Conservation (phyloP, 1,140 invertebrate genomes). For the Trissolcus basalis region DNA sequence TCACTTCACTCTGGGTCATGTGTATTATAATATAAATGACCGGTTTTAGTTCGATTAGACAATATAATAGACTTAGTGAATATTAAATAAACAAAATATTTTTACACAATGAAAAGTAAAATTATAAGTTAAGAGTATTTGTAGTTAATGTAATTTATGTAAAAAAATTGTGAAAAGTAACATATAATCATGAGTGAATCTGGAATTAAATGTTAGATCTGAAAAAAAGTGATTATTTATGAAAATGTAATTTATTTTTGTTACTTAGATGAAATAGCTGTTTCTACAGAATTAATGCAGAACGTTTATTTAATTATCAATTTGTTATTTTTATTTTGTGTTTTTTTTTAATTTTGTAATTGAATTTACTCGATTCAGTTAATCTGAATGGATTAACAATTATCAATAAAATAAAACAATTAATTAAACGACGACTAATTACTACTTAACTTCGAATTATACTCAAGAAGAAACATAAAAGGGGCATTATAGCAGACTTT, state of each 20-base stretch:
- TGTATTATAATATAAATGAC: conserved; percentile 12
- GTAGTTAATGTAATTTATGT: conserved; percentile 52
- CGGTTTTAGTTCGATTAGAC: conserved; percentile 28
- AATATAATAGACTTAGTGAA: conserved; percentile 26
- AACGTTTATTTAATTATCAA: background rate
- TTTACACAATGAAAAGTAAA: conserved; percentile 45
- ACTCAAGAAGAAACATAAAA: too few species aligned
- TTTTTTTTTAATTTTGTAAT: too few species aligned
- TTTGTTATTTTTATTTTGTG: too few species aligned
- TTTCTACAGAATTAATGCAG: background rate
- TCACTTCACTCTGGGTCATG: too few species aligned
- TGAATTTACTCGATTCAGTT: too few species aligned
- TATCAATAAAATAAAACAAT: too few species aligned
- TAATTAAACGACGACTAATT: too few species aligned
- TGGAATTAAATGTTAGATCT: conserved; percentile 20
- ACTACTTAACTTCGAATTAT: too few species aligned
- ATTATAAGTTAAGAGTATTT: conserved; percentile 43
- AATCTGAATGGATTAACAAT: too few species aligned
- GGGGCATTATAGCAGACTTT: too few species aligned
- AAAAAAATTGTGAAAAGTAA: conserved; percentile 41
- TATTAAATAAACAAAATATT: conserved; percentile 46
- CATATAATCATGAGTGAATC: conserved; percentile 13
- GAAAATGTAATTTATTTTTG: conserved; percentile 24
- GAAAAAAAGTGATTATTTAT: conserved; percentile 27
- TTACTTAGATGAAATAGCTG: conserved; percentile 12